Evolutionary conservation across 2,113 vertebrate genomes (phyloP).

Genomic region (Arothron firmamentum): DNA sequence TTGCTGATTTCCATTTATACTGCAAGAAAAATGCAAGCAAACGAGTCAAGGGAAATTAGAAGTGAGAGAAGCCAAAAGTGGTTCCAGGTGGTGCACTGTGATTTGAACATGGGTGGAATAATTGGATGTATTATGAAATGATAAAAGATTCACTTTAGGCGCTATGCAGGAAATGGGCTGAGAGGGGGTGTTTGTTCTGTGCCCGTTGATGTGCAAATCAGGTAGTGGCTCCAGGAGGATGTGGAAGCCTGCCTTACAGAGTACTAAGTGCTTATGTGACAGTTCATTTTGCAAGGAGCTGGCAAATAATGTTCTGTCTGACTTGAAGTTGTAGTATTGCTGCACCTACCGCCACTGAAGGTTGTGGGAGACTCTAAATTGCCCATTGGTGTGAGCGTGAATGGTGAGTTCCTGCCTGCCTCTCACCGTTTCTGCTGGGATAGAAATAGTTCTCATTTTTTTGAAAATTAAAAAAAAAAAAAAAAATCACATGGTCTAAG

Average conservation of each 20-base stretch:
- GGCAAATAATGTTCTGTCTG: constrained; percentile 13
- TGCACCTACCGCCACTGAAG: too few species aligned
- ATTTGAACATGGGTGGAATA: constrained; percentile 66
- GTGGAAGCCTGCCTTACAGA: constrained; percentile 12
- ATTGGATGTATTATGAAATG: constrained; percentile 71
- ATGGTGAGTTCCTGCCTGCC: too few species aligned
- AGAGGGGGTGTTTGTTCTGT: constrained; percentile 53
- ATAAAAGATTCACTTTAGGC: constrained; percentile 69
- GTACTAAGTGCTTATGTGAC: constrained; percentile 30
- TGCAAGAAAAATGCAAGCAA: constrained; percentile 44
- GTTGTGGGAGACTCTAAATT: too few species aligned
- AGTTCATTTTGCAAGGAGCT: constrained; percentile 19
- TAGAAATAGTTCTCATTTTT: too few species aligned
- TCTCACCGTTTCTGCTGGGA: too few species aligned
- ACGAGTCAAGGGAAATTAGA: constrained; percentile 54
- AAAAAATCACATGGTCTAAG: too few species aligned
- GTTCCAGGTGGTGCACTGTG: constrained; percentile 68
- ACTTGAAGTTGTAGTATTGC: too few species aligned
- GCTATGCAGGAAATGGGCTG: constrained; percentile 61
- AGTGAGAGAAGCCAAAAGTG: constrained; percentile 61
- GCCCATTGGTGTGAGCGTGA: too few species aligned
- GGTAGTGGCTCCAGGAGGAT: constrained; percentile 5
- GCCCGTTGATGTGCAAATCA: neutral
- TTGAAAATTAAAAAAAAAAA: too few species aligned
- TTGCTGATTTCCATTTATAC: constrained; percentile 57